Evolutionary conservation across 92 coral and sea anemone genomes (phyloP), one percentile per base, ranked within the genome.

Genomic region (Paragorgia papillata): DNA sequence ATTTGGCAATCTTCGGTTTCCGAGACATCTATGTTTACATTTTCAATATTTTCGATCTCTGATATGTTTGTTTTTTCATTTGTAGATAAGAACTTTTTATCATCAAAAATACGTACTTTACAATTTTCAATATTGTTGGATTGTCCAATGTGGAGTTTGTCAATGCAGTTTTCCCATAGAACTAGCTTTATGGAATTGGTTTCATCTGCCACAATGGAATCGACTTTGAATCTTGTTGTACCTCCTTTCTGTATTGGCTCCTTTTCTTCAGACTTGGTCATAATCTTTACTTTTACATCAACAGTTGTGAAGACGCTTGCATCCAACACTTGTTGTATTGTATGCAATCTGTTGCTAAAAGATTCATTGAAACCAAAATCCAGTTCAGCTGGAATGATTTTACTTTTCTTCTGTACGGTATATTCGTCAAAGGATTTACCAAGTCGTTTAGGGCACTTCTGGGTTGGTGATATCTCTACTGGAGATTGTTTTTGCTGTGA

Each of bases 201-300:
- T n/a, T n/a, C n/a, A n/a, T n/a, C n/a, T n/a, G n/a, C n/a, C n/a
- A n/a, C n/a, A n/a, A n/a, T n/a, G n/a, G n/a, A n/a, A n/a, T n/a
- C n/a, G n/a, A n/a, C n/a, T n/a, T n/a, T n/a, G n/a, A 3, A 51
- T 15, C 22, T 51, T 51, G 57, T 51, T 3, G 5, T 51, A 4
- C 5, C 5, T 3, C n/a, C 22, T 5, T 18, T 12, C 2, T 2
- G 3, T 3, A 51, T 26, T 51, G 57, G 57, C 22, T 51, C 7
- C 13, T 51, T 51, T 51, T 51, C n/a, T 4, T 51, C 57, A 18
- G 61, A 59, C 53, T 84, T 84, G 46, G 65, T 64, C 79, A 85
- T 80, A 15, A 88, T 81, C 50, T 88, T 88, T 55, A 80, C 92
- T 85, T 81, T 76, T 32, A 80, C 40, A 31, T 85, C 84, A 46